Conservation (phyloP, 2,888 invertebrate species). For the Netelia melanura region DNA sequence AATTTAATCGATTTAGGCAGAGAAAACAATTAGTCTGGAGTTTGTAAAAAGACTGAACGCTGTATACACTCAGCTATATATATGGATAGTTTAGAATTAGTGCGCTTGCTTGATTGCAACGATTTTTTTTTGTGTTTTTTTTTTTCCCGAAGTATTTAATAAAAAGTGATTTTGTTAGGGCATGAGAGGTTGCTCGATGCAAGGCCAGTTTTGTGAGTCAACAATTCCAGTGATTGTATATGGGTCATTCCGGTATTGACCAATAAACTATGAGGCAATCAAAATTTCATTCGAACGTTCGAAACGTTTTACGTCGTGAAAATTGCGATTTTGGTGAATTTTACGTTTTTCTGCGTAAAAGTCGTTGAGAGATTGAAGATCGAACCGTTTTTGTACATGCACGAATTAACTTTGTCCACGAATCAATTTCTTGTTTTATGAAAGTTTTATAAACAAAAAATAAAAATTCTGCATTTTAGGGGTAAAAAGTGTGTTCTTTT, state of each 20-base stretch:
- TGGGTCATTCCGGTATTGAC: background rate
- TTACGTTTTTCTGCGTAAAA: too few species aligned
- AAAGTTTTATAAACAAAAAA: too few species aligned
- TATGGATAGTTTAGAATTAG: background rate
- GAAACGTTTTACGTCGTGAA: too few species aligned
- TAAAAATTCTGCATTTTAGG: too few species aligned
- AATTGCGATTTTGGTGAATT: too few species aligned
- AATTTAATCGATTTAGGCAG: constrained; percentile 6
- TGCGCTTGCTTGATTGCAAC: background rate
- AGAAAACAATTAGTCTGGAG: background rate
- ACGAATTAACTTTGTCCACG: too few species aligned
- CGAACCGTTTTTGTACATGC: too few species aligned
- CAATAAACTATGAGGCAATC: too few species aligned
- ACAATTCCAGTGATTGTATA: constrained; percentile 49
- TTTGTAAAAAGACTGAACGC: background rate
- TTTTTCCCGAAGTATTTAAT: constrained; percentile 2
- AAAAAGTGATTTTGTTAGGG: constrained; percentile 45
- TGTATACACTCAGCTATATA: background rate
- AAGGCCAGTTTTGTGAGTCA: constrained; percentile 64
- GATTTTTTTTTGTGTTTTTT: background rate
- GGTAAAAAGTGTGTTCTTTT: too few species aligned
- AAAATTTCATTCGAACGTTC: too few species aligned
- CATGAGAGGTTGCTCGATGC: constrained; percentile 58
- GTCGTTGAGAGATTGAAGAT: too few species aligned
- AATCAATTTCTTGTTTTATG: too few species aligned